phyloP scores from a whole-genome alignment of 2,797 vertebrate species.

The Bovichtus variegatus region DNA sequence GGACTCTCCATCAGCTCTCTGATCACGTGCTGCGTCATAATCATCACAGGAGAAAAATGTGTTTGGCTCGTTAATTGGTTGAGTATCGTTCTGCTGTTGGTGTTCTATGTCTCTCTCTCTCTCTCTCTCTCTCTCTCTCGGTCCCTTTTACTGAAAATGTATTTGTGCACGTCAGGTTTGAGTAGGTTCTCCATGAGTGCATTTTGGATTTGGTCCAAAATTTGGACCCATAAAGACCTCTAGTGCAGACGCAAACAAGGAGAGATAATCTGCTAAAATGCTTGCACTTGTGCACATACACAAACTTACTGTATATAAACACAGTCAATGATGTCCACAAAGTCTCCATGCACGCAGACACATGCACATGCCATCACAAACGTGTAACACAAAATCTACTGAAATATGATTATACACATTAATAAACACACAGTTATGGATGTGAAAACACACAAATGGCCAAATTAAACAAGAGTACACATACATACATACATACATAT shows the following conservation, averaged over 20 bases:
- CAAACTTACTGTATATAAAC: neutral
- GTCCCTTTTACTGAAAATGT: neutral
- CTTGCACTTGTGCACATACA: neutral
- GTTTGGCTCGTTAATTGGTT: neutral
- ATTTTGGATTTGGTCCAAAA: neutral
- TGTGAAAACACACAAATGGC: slow-evolving; percentile 20
- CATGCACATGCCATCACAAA: neutral
- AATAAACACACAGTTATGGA: slow-evolving; percentile 5
- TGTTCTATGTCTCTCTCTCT: no score
- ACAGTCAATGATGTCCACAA: neutral
- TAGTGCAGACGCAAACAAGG: neutral
- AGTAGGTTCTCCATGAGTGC: neutral
- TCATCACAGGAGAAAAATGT: neutral
- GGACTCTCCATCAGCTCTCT: neutral
- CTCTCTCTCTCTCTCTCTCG: no score
- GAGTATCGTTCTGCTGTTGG: no score
- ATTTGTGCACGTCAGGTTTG: slow-evolving; percentile 1
- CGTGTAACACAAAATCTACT: neutral
- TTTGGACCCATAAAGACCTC: neutral
- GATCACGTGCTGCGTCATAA: neutral
- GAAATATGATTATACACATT: slow-evolving; percentile 17
- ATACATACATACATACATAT: neutral
- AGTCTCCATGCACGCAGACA: neutral
- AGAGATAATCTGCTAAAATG: neutral
- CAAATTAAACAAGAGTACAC: slow-evolving; percentile 42